phyloP scores from a whole-genome alignment of 2,113 vertebrate genomes.

The Cyprinodon brontotheroides region DNA sequence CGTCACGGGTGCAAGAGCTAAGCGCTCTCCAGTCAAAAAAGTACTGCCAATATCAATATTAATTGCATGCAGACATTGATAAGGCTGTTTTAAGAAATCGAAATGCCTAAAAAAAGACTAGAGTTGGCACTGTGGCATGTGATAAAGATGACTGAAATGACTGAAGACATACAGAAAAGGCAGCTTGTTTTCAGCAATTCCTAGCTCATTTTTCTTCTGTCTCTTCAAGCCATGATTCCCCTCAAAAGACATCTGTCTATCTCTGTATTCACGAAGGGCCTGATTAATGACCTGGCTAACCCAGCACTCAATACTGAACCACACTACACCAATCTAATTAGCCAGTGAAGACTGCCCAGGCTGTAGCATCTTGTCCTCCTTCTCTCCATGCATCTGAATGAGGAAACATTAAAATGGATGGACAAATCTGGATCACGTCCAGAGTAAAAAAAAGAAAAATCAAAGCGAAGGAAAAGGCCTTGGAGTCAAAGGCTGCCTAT shows the following conservation, averaged over 20 bases:
- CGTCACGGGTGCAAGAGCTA: no score
- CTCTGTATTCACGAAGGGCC: constrained; percentile 47
- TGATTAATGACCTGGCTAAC: constrained; percentile 68
- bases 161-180: background rate
- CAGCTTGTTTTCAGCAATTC: constrained; percentile 38
- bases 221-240: constrained; percentile 28
- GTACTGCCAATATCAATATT: no score
- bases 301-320: constrained; percentile 49
- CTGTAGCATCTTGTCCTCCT: constrained; percentile 46
- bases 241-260: constrained; percentile 66
- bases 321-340: constrained; percentile 67
- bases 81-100: no score
- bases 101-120: no score
- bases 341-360: constrained; percentile 44
- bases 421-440: constrained; percentile 60
- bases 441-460: constrained; percentile 35
- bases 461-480: constrained; percentile 49
- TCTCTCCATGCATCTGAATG: constrained; percentile 48
- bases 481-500: constrained; percentile 54
- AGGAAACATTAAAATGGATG: constrained; percentile 67
- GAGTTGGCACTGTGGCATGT: no score
- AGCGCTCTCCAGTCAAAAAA: no score
- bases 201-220: constrained; percentile 24
- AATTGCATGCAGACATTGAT: no score
- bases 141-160: constrained; percentile 17